Evolutionary conservation across 2,797 vertebrate species (phyloP).

Genomic region (Neosalanx taihuensis): DNA sequence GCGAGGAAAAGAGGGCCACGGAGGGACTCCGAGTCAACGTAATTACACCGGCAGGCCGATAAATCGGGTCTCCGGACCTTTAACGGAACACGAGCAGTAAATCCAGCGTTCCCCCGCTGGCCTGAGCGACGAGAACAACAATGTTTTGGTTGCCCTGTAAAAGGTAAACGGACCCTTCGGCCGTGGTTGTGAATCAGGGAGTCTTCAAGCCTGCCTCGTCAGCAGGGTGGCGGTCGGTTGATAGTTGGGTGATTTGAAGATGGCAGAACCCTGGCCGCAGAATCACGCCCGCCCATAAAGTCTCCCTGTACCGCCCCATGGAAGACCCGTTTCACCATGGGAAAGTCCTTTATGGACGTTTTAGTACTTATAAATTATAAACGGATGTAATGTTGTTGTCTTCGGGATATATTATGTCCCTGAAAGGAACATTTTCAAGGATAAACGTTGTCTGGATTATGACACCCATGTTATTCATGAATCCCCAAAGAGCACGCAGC

Average conservation of each 20-base stretch:
- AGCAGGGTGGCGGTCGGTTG: conserved; percentile 33
- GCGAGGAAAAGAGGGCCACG: conserved; percentile 58
- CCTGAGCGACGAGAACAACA: conserved; percentile 44
- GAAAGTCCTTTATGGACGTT: no score
- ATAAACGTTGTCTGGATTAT: neutral
- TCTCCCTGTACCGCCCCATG: no score
- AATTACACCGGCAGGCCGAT: conserved; percentile 70
- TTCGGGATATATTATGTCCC: neutral
- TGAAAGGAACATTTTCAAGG: neutral
- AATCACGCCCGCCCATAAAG: neutral
- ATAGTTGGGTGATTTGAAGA: conserved; percentile 35
- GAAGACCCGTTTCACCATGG: no score
- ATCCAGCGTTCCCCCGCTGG: conserved; percentile 49
- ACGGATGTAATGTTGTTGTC: neutral
- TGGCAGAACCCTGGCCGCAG: conserved; percentile 3
- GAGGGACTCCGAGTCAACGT: conserved; percentile 59
- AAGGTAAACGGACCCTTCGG: conserved; percentile 6
- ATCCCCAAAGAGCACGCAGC: neutral
- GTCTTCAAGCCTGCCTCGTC: conserved; percentile 25
- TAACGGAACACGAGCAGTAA: conserved; percentile 55
- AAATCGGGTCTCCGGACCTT: conserved; percentile 59
- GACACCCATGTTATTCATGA: neutral
- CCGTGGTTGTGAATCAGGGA: neutral
- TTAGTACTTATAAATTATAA: no score
- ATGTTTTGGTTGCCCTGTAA: conserved; percentile 46